Evolutionary conservation across 2,888 invertebrate species (phyloP).

Genomic region (Liposcelis brunnea): DNA sequence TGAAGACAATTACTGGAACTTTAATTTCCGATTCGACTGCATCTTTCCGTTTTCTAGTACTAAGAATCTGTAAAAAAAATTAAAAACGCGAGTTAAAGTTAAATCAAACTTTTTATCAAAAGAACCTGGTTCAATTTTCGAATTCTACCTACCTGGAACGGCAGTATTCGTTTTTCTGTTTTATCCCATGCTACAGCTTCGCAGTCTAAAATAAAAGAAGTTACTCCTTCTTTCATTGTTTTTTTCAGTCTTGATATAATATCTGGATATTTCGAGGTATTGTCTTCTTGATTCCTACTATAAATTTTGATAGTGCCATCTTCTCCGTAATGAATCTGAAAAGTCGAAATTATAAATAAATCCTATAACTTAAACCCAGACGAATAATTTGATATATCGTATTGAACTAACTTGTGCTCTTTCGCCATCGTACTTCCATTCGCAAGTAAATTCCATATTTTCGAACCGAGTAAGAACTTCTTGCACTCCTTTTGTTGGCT

Average conservation of each 20-base stretch:
- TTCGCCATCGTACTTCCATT: conserved; percentile 99
- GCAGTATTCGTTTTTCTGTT: conserved; percentile 72
- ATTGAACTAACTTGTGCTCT: too few relatives aligned
- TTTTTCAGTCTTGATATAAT: conserved; percentile 52
- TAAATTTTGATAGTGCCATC: conserved; percentile 61
- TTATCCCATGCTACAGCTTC: conserved; percentile 96
- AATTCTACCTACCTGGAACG: too few relatives aligned
- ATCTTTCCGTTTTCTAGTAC: conserved; percentile 26
- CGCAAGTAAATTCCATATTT: conserved; percentile 81
- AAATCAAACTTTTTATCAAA: too few relatives aligned
- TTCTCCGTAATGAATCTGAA: conserved; percentile 54
- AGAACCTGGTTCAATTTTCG: too few relatives aligned
- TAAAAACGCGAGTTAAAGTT: too few relatives aligned
- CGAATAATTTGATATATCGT: too few relatives aligned
- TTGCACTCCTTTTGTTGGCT: conserved; percentile 86
- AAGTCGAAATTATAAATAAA: too few relatives aligned
- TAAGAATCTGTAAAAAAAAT: conserved; percentile 5
- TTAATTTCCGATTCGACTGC: conserved; percentile 57
- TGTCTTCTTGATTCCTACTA: conserved; percentile 91
- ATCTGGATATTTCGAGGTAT: conserved; percentile 92
- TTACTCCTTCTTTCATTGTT: conserved; percentile 38
- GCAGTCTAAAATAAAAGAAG: conserved; percentile 81
- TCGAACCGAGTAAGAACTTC: conserved; percentile 78
- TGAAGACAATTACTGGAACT: conserved; percentile 86
- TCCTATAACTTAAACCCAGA: too few relatives aligned